phyloP scores from a whole-genome alignment of 2,888 invertebrate species.

The Chromoteleia sp. region DNA sequence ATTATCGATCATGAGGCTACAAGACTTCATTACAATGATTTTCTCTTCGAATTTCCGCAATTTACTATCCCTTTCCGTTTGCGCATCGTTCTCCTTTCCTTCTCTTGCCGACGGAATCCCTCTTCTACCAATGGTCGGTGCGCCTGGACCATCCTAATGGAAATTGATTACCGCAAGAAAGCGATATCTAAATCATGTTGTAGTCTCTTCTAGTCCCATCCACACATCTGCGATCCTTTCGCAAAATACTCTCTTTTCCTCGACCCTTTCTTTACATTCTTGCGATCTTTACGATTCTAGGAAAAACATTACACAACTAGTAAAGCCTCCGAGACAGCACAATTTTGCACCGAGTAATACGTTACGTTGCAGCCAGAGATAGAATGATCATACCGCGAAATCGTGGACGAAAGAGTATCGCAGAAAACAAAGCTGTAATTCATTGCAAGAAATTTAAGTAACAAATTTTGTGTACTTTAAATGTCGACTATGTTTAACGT shows the following conservation, averaged over 20 bases:
- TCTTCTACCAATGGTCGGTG: slow-evolving; percentile 59
- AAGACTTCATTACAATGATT: slow-evolving; percentile 71
- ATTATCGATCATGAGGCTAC: slow-evolving; percentile 65
- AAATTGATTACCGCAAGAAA: slow-evolving; percentile 82
- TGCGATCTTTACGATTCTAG: slow-evolving; percentile 70
- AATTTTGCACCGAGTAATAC: slow-evolving; percentile 65
- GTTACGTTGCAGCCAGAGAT: slow-evolving; percentile 50
- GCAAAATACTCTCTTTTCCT: slow-evolving; percentile 41
- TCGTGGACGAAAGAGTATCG: no score
- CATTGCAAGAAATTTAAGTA: no score
- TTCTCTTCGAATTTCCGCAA: slow-evolving; percentile 60
- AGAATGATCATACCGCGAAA: slow-evolving; percentile 12
- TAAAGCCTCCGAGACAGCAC: slow-evolving; percentile 70
- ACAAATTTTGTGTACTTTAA: no score
- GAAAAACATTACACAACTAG: slow-evolving; percentile 73
- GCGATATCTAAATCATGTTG: slow-evolving; percentile 82
- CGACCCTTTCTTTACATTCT: slow-evolving; percentile 52
- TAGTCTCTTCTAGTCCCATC: slow-evolving; percentile 73
- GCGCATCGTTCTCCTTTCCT: slow-evolving; percentile 27
- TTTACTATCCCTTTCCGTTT: slow-evolving; percentile 43
- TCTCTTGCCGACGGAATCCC: slow-evolving; percentile 58
- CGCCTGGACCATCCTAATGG: slow-evolving; percentile 78
- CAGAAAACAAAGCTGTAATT: no score
- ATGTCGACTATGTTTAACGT: no score
- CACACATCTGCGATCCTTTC: slow-evolving; percentile 44